Evolutionary conservation across 2,888 invertebrate species (phyloP), one percentile per base, ranked within the genome.

Genomic region (Papilio gigon): DNA sequence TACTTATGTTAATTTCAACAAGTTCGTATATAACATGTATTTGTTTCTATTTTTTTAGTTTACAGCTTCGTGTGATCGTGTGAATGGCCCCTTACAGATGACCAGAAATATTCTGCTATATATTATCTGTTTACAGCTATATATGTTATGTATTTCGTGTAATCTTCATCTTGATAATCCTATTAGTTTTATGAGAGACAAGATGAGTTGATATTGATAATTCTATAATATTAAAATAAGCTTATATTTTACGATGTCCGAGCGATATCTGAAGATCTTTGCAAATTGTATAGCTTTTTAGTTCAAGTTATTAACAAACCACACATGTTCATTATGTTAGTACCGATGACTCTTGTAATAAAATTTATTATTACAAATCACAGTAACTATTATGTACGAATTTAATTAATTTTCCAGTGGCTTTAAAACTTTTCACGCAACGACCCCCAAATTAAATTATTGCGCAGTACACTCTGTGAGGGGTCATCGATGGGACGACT

Each of bases 231-330:
- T 33, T 65, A 42, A 40, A 30, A 65, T 40, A 11, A 27, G n/a
- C 37, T 65, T 42, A 33, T 53, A 6, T 65, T 42, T 65, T 44
- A 58, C 42, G 42, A 58, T 17, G 14, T 58, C 2, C 12, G 14
- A 42, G 65, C 17, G 9, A 30, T 44, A 30, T 44, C 22, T 33
- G 4, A 1, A 8, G 40, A 44, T 22, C 5, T 56, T 27, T 20
- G 44, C 53, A 27, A 53, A 40, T 37, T 53, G 50, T 50, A 1
- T n/a, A 53, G 22, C n/a, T 74, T 75, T 74, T 73, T 73, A 75
- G 76, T n/a, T n/a, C 77, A 77, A 71, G 67, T 74, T 71, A 72
- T 40, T 53, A 73, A 74, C 72, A 33, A 12, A 30, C 20, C 12
- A 58, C 4, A 42, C 8, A 27, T 58, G 8, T 14, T 42, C 20